phyloP scores from a whole-genome alignment of 1,140 invertebrate species.

The Philotrypesis tridentata region DNA sequence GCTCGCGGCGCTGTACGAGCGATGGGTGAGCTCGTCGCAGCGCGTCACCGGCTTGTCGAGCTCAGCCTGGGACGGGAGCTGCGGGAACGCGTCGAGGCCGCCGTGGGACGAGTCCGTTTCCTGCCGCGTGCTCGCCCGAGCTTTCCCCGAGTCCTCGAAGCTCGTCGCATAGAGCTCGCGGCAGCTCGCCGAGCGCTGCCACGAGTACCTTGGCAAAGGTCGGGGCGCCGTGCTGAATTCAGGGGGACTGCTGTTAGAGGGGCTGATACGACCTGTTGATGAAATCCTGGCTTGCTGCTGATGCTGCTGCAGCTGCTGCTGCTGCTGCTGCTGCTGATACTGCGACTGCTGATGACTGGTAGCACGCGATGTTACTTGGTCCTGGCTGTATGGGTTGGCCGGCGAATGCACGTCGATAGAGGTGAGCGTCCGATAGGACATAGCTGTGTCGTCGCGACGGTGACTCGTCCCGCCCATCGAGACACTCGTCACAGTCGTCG shows the following conservation, averaged over 20 bases:
- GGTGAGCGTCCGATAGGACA: constrained; percentile 73
- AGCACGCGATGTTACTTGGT: constrained; percentile 64
- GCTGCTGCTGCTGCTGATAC: constrained; percentile 52
- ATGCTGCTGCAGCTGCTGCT: constrained; percentile 49
- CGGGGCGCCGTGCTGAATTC: constrained; percentile 67
- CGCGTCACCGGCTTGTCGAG: constrained; percentile 84
- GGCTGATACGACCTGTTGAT: constrained; percentile 75
- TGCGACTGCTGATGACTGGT: constrained; percentile 66
- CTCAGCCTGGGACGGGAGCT: constrained; percentile 72
- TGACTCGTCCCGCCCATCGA: constrained; percentile 72
- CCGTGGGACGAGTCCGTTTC: constrained; percentile 40
- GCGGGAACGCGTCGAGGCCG: constrained; percentile 56
- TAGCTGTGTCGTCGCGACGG: constrained; percentile 74
- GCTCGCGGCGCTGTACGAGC: constrained; percentile 75
- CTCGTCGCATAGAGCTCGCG: constrained; percentile 84
- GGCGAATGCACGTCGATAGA: constrained; percentile 74
- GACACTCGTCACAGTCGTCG: constrained; percentile 74
- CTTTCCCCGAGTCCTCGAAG: constrained; percentile 80
- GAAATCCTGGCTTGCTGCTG: constrained; percentile 64
- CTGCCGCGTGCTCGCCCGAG: constrained; percentile 55
- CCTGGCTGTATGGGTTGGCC: constrained; percentile 71
- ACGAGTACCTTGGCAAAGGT: constrained; percentile 75
- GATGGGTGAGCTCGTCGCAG: constrained; percentile 81
- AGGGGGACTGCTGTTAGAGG: constrained; percentile 74
- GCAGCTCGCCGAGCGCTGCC: constrained; percentile 86